Conservation (phyloP, 2,113 vertebrate genomes). For the Polypterus bichir region DNA sequence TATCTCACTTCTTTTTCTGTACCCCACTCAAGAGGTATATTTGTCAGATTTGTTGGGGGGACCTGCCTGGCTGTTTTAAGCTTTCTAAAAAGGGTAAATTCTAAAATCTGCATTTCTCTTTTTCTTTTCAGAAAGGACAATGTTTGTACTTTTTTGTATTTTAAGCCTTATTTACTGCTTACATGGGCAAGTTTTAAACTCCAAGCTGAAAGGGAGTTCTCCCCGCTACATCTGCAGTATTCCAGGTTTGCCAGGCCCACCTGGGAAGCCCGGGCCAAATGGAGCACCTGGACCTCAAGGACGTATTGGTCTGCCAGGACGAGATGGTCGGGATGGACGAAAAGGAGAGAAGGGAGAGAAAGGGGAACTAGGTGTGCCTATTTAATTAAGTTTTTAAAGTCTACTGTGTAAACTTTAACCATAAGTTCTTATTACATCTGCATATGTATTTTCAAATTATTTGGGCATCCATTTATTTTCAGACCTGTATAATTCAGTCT, state of each 20-base stretch:
- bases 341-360: conserved; percentile 90
- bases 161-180: conserved; percentile 70
- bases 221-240: conserved; percentile 80
- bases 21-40: too few relatives aligned
- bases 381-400: conserved; percentile 19
- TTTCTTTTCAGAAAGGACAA: conserved; percentile 59
- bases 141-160: conserved; percentile 66
- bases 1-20: too few relatives aligned
- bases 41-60: too few relatives aligned
- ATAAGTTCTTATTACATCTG: neutral
- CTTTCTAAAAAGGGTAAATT: too few relatives aligned
- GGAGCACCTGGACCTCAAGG: conserved; percentile 73
- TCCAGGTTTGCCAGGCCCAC: conserved; percentile 71
- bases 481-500: too few relatives aligned
- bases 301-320: conserved; percentile 80
- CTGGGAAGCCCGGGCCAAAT: conserved; percentile 57
- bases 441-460: neutral
- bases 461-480: too few relatives aligned
- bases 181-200: conserved; percentile 58
- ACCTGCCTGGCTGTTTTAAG: too few relatives aligned
- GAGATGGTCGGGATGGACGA: conserved; percentile 91
- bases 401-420: neutral
- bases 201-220: conserved; percentile 58
- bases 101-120: neutral
- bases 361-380: conserved; percentile 70